phyloP scores from a whole-genome alignment of 2,113 vertebrate genomes.

The Amazona guildingii region DNA sequence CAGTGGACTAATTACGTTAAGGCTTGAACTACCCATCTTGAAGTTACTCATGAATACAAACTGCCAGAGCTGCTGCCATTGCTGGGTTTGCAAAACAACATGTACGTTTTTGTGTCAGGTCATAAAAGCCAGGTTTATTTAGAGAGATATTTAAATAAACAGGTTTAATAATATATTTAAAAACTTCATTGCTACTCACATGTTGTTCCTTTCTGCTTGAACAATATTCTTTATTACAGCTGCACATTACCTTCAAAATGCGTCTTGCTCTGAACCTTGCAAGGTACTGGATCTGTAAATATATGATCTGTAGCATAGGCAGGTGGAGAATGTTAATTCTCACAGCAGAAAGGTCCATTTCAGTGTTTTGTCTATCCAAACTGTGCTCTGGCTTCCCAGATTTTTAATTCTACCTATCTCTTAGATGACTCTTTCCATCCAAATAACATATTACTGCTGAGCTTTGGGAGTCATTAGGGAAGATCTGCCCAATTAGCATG shows the following conservation, averaged over 20 bases:
- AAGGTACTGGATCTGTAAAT: neutral
- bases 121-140: conserved; percentile 40
- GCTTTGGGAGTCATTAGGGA: conserved; percentile 56
- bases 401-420: conserved; percentile 32
- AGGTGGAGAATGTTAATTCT: conserved; percentile 9
- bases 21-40: conserved; percentile 48
- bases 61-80: neutral
- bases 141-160: conserved; percentile 22
- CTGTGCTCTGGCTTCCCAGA: neutral
- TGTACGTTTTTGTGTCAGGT: neutral
- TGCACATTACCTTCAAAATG: neutral
- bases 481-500: conserved; percentile 66
- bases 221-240: neutral
- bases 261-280: neutral
- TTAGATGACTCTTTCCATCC: conserved; percentile 50
- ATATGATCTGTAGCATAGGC: neutral
- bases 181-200: neutral
- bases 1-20: conserved; percentile 70
- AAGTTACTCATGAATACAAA: conserved; percentile 58
- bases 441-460: conserved; percentile 58
- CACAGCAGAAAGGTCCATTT: neutral
- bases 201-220: neutral
- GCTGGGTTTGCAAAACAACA: neutral
- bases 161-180: conserved; percentile 7
- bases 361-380: neutral